A percentile compares a stretch with the other conserved stretches of the same genome.
Evolutionary conservation across 2,113 vertebrate genomes (phyloP).

Genomic region (Acrocephalus arundinaceus): DNA sequence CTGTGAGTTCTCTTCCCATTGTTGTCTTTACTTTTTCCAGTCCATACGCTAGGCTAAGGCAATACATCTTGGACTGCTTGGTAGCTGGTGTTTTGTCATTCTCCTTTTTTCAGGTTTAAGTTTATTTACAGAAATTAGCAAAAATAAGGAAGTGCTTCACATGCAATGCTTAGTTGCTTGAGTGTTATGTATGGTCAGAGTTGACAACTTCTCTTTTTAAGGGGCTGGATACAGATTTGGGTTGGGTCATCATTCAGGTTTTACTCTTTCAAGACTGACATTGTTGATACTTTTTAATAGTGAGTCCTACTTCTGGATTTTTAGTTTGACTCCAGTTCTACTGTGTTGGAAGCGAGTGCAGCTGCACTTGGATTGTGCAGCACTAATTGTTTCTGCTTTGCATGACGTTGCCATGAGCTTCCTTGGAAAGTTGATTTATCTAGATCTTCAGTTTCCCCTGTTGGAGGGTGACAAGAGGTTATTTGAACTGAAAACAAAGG

Average conservation of each 20-base stretch:
- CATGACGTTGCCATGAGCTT: neutral
- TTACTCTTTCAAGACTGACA: neutral
- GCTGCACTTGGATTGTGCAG: rapidly evolving
- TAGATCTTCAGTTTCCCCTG: neutral
- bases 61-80: neutral
- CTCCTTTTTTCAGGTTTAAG: neutral
- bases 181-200: neutral
- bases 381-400: neutral
- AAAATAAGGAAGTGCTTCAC: neutral
- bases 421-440: neutral
- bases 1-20: neutral
- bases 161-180: neutral
- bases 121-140: neutral
- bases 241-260: neutral
- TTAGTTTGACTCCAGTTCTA: neutral
- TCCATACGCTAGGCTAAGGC: neutral
- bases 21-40: neutral
- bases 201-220: neutral
- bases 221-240: neutral
- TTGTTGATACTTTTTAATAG: neutral
- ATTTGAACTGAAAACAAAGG: neutral
- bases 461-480: neutral
- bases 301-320: neutral
- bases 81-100: neutral
- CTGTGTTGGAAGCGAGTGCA: rapidly evolving